Percentiles rank a stretch among this genome's conserved stretches.
These are phyloP conservation scores for Nothoprocta pentlandii DNA, from an alignment of 2,113 vertebrate species.

Conservation along the genomic window DNA sequence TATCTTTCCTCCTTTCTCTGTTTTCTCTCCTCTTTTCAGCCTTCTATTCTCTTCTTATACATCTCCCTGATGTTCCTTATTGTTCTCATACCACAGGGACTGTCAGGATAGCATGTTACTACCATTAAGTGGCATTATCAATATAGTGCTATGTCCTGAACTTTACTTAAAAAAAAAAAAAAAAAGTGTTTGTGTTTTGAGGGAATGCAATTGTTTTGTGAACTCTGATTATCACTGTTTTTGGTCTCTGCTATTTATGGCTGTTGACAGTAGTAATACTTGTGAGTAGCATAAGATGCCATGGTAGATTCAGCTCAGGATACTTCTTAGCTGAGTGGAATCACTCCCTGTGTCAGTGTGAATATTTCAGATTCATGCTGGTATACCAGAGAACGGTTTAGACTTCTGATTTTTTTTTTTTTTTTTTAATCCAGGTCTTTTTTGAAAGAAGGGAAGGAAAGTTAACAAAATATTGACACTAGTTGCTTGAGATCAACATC, in stretches of 20 bases:
- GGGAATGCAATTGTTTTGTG: background rate
- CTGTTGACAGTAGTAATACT: background rate
- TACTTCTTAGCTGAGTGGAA: too few species aligned
- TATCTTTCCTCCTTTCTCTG: background rate
- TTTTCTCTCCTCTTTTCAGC: background rate
- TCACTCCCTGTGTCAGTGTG: background rate
- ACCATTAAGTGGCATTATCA: background rate
- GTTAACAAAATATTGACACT: background rate
- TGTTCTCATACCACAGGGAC: accelerated
- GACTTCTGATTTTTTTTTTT: background rate
- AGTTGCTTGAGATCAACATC: background rate
- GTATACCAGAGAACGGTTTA: background rate
- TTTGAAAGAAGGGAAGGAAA: background rate
- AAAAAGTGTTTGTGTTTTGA: background rate
- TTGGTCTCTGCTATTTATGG: background rate
- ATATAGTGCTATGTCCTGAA: background rate
- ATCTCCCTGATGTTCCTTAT: background rate
- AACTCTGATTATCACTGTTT: background rate
- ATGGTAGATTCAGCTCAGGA: background rate
- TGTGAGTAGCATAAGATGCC: background rate
- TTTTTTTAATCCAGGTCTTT: background rate
- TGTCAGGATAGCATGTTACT: background rate
- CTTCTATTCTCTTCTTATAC: background rate
- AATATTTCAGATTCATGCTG: background rate
- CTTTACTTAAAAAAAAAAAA: background rate